phyloP scores from a whole-genome alignment of 2,113 vertebrate species.

The Ia io region DNA sequence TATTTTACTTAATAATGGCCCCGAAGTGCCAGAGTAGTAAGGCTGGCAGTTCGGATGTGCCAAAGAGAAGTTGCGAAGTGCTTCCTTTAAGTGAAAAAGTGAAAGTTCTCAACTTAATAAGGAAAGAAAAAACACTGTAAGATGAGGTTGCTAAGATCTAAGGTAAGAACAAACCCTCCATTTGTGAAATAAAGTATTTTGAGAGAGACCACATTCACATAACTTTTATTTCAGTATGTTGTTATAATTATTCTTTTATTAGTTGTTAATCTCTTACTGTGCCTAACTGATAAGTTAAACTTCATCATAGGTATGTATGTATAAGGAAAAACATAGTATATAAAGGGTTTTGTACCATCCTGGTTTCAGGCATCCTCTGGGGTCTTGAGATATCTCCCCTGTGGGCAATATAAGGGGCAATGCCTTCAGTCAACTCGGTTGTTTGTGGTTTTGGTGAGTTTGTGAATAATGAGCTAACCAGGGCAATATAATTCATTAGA shows the following conservation, averaged over 20 bases:
- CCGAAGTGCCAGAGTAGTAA: neutral
- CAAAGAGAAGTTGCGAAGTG: neutral
- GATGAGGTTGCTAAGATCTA: too few relatives aligned
- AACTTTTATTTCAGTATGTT: neutral
- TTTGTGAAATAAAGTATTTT: neutral
- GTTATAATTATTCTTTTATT: neutral
- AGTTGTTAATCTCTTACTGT: neutral
- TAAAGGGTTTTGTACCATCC: neutral
- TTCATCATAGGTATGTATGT: neutral
- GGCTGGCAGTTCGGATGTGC: neutral
- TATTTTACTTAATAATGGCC: neutral
- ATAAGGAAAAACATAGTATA: neutral
- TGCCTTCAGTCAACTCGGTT: neutral
- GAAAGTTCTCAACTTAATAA: neutral
- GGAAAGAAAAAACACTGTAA: neutral
- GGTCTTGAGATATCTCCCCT: neutral
- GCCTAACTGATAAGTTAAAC: neutral
- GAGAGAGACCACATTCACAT: neutral
- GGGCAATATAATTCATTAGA: neutral
- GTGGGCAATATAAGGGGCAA: neutral
- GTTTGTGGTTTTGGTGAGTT: constrained; percentile 15
- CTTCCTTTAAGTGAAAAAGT: neutral
- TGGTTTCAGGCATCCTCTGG: too few relatives aligned
- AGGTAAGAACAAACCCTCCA: neutral
- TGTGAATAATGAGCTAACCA: neutral